These are phyloP conservation scores for Melanerpes aurifrons DNA, from an alignment of 2,113 vertebrate genomes.

Conservation along the genomic window DNA sequence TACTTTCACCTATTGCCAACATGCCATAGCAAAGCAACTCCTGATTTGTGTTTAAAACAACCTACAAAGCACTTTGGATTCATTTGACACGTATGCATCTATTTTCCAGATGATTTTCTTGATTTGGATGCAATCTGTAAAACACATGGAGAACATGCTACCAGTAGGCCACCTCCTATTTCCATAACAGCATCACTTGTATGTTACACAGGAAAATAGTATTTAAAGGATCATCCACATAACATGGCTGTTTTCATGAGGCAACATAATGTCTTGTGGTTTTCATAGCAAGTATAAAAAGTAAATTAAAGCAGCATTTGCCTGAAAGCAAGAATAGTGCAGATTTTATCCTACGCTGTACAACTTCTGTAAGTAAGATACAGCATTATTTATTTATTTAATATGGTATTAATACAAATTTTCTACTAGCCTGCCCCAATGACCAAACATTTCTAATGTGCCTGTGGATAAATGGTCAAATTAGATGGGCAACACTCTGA, in stretches of 20 bases:
- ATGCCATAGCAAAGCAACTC: slow-evolving; percentile 31
- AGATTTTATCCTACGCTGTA: not conserved
- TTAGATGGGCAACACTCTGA: not conserved
- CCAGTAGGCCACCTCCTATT: not conserved
- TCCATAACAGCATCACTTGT: not conserved
- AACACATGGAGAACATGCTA: not conserved
- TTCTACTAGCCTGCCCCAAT: not conserved
- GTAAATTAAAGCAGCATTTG: not conserved
- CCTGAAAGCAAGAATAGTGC: not conserved
- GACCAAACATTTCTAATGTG: not conserved
- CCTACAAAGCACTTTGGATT: not conserved
- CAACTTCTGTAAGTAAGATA: not conserved
- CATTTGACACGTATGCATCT: not conserved
- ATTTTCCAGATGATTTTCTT: not conserved
- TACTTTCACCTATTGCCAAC: not conserved
- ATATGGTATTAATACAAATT: not conserved
- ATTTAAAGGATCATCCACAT: not conserved
- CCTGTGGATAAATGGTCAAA: not conserved
- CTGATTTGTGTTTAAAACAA: not conserved
- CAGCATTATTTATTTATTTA: not conserved
- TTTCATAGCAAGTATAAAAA: not conserved
- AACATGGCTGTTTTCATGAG: not conserved
- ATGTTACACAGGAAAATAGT: not conserved
- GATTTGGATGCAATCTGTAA: not conserved
- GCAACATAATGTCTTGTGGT: not conserved